Base-by-base conservation (phyloP, 2,888 invertebrate genomes). In the Orthosia cruda region DNA sequence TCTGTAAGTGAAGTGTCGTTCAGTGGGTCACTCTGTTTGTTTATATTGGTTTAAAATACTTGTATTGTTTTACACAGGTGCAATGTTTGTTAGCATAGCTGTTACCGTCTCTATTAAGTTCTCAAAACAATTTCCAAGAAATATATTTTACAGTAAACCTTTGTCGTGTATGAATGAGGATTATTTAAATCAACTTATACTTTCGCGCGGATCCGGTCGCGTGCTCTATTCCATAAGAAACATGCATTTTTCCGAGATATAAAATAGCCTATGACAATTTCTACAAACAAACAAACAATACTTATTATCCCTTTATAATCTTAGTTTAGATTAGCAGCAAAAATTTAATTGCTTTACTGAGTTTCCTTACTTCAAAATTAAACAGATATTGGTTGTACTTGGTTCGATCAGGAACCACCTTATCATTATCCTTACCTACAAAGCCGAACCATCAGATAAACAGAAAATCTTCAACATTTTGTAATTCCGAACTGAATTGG, bases 1-100 rank as follows among this genome's bases (percentile, higher is more conserved):
- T 55, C 16, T 26, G 20, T 32, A 54, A 61, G 23, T 15, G 1
- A 54, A 66, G 20, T 54, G 23, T 40, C n/a, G 18, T 59, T 73
- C n/a, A 18, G 26, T 61, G 15, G 32, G 47, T 49, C 2, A 77
- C 15, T 77, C 77, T 20, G 62, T 59, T 71, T 63, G 47, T 11
- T 15, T 20, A 20, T 11, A 15, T 80, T 54, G 16, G 18, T 15
- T 40, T 15, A 26, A 79, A 52, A 47, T 16, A 54, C 0, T 26
- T 18, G 2, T 15, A 40, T 18, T 49, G 13, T 54, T 59, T 65
- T 47, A 54, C n/a, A 12, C 4, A 55, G 23, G 26, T 59, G n/a
- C 9, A 7, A 9, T 26, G n/a, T 16, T 32, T 0, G 3, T 11
- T 13, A 0, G 47, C 16, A 59, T 58, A 9, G 15, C 40, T 26